Base-by-base conservation (phyloP, 2,888 invertebrate species). In the Meteorus colon region DNA sequence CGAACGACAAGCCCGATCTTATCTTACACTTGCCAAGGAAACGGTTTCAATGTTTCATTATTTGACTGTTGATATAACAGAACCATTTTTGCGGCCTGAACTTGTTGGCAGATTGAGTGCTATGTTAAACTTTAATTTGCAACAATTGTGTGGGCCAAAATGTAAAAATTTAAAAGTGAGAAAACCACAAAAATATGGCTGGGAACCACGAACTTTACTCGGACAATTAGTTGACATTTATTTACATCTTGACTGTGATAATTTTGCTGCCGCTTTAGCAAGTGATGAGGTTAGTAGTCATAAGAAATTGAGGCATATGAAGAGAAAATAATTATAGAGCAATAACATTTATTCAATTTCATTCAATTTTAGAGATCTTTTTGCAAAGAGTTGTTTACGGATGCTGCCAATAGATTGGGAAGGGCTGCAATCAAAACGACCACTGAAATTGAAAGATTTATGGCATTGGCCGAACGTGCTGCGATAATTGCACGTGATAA, bases 31-130 rank as follows among this genome's bases (percentile, higher is more conserved):
- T 78, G 97, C 97, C 65, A 93, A 96, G 81, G 98, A 98, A 90
- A 99, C 99, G 0, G 98, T 99, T 68, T 97, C 99, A 89, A 97
- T 99, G 97, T 95, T 99, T 89, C 96, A 98, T 89, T 98, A 98
- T 90, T 92, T 99, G 83, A 98, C 98, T 27, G 95, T 95, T 84
- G 96, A 97, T 87, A 98, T 99, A 82, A 95, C 95, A 86, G 96
- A 97, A 88, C 98, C 98, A 60, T 99, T 99, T 91, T 92, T 98
- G 83, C 93, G 96, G 79, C 95, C 97, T 1, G 98, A 98, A 91
- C 91, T 99, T 80, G 97, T 97, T 62, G 97, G 97, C 87, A 87
- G 98, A 73, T 92, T 99, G 75, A 98, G 98, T 74, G 97, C 98
- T 75, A 99, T 99, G 99, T 92, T 99, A 82, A 98, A 99, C 91